A percentile compares a stretch with the other conserved stretches of the same genome.
Evolutionary conservation across 2,888 invertebrate genomes (phyloP).

Genomic region (Drosophila paramelanica): DNA sequence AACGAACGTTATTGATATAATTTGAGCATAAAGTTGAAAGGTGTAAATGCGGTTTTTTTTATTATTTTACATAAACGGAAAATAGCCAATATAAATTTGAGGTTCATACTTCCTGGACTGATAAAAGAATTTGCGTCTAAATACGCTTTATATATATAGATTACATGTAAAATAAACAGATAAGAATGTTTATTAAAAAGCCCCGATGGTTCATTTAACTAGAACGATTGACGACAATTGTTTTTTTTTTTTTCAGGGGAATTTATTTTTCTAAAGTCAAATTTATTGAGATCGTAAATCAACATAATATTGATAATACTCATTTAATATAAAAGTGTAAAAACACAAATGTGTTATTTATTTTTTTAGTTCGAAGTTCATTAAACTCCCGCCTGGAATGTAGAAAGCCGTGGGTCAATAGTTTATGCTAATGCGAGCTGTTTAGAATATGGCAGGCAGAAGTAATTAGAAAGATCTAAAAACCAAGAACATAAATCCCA

Average conservation of each 20-base stretch:
- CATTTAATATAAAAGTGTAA: not conserved
- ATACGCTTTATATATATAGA: not conserved
- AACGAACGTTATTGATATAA: not conserved
- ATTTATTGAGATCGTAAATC: not conserved
- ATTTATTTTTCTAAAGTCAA: not conserved
- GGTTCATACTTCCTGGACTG: too few species aligned
- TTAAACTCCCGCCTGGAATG: conserved; percentile 40
- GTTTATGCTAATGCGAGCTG: conserved; percentile 26
- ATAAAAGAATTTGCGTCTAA: too few species aligned
- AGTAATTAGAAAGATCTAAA: not conserved
- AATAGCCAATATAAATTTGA: too few species aligned
- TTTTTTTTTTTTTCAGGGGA: not conserved
- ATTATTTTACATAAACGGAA: too few species aligned
- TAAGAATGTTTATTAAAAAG: conserved; percentile 11
- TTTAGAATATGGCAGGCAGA: not conserved
- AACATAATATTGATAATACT: conserved; percentile 12
- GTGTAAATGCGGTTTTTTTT: too few species aligned
- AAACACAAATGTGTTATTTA: conserved; percentile 5
- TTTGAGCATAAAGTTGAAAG: not conserved
- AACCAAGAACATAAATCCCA: too few species aligned
- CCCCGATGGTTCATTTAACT: not conserved
- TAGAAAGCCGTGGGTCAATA: conserved; percentile 34
- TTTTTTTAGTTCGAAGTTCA: conserved; percentile 41
- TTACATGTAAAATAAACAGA: conserved; percentile 14
- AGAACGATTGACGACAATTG: conserved; percentile 8